Evolutionary conservation across 2,797 vertebrate genomes (phyloP), one percentile per base, ranked within the genome.

Genomic region (Gymnoscopelus braueri): DNA sequence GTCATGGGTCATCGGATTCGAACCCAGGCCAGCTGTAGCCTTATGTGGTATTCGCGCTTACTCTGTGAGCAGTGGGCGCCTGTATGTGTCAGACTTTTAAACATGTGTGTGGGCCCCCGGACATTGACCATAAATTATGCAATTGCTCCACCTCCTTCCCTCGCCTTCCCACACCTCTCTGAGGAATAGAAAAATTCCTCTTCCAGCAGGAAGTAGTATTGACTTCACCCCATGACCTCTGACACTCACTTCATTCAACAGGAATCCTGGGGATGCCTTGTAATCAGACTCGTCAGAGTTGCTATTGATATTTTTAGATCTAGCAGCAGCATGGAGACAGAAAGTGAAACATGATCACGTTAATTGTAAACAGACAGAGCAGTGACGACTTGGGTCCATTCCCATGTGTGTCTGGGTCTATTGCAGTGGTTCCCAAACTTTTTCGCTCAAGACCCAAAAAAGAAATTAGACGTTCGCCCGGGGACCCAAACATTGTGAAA

Each of bases 161-260:
- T 58, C 63, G 26, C n/a, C 81, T 73, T 72, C 62, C 77, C 74
- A 81, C 84, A 89, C 61, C 72, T 88, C 86, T 90, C 87, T 68
- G 57, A 84, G 89, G 91, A 92, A 63, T 92, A 83, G 2, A 90
- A 78, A 54, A 89, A 90, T 92, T 88, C 80, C 50, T 44, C 12
- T 61, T 78, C n/a, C 61, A 78, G 83, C 81, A 83, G 85, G 84
- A 93, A 89, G 50, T 48, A 48, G 50, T 66, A 81, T 65, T 82
- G 77, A 60, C 66, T 65, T 7, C 65, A 60, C 53, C 75, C 67
- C 10, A 9, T 79, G 49, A 88, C 70, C 74, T 84, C 73, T 85
- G 71, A 81, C 81, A 71, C 63, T 13, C 9, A n/a, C 29, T 71
- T 74, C 64, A 76, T 66, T 82, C 66, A 75, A 68, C 81, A 75